Conservation (phyloP, 2,113 vertebrate species). For the Urocolius indicus region DNA sequence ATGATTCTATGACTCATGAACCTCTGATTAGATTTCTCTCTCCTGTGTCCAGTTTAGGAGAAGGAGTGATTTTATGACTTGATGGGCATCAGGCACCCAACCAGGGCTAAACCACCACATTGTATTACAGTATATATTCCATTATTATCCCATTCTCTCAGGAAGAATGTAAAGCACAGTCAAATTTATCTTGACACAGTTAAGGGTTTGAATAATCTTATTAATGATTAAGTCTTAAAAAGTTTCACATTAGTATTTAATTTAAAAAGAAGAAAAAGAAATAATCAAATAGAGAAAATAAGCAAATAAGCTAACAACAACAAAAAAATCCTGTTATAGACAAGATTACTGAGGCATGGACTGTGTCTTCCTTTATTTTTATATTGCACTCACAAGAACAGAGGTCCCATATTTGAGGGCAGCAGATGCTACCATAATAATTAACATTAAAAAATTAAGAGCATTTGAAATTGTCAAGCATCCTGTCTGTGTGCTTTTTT, state of each 20-base stretch:
- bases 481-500: background rate
- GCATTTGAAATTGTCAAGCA: constrained; percentile 46
- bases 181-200: background rate
- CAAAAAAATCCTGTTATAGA: background rate
- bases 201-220: background rate
- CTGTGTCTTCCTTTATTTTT: background rate
- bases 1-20: too few species aligned
- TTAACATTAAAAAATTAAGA: constrained; percentile 46
- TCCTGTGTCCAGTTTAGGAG: too few species aligned
- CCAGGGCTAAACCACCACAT: too few species aligned
- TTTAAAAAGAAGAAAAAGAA: background rate
- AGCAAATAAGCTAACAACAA: background rate
- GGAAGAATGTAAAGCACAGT: background rate
- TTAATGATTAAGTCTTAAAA: background rate
- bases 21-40: too few species aligned
- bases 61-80: too few species aligned
- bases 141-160: background rate
- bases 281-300: background rate
- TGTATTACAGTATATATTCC: background rate
- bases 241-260: background rate
- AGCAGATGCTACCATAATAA: background rate
- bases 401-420: background rate
- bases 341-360: background rate
- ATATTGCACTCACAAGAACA: background rate
- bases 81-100: too few species aligned